Evolutionary conservation across 2,113 vertebrate species (phyloP).

Genomic region (Xiphorhynchus elegans): DNA sequence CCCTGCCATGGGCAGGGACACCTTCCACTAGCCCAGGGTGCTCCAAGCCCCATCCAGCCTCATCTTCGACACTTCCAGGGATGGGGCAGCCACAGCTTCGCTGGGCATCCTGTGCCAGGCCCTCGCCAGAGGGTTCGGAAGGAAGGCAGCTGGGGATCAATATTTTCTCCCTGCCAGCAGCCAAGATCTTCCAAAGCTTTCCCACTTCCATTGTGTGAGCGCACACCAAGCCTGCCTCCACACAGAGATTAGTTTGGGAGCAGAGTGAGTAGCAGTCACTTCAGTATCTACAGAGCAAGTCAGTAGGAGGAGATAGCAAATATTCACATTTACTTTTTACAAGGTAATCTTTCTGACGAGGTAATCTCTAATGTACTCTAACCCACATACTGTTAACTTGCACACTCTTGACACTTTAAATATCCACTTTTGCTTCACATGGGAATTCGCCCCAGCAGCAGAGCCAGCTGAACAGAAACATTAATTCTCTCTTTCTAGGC

Average conservation of each 20-base stretch:
- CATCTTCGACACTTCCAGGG: not conserved
- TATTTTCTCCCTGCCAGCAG: not conserved
- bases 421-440: not conserved
- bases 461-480: not conserved
- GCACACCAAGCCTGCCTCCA: not conserved
- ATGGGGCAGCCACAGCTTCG: not conserved
- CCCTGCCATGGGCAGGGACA: not conserved
- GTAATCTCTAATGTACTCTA: slow-evolving; percentile 10
- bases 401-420: slow-evolving; percentile 31
- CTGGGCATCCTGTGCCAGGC: not conserved
- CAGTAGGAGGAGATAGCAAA: not conserved
- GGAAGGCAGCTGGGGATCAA: not conserved
- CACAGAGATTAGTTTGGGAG: accelerated
- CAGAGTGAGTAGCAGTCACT: not conserved
- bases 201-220: accelerated
- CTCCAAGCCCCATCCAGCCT: not conserved
- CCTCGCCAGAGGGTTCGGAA: not conserved
- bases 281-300: not conserved
- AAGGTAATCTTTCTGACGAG: slow-evolving; percentile 31
- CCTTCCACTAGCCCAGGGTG: not conserved
- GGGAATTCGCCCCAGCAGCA: not conserved
- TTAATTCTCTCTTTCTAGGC: not conserved
- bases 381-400: not conserved
- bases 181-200: not conserved
- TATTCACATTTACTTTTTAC: not conserved